Evolutionary conservation across 2,113 vertebrate species (phyloP), one percentile per base, ranked within the genome.

Genomic region (Silurus meridionalis): DNA sequence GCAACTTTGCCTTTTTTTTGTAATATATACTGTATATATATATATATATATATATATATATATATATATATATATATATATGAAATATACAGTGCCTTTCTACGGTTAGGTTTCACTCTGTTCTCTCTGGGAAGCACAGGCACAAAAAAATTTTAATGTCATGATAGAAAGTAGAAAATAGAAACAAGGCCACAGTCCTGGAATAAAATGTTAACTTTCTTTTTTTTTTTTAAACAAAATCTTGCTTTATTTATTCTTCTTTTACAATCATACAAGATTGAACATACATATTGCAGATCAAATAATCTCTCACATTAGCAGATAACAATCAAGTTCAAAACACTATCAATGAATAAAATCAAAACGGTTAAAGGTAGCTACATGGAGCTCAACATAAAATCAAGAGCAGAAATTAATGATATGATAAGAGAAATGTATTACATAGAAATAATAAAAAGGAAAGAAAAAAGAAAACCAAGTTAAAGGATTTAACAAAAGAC

Each of bases 211-310:
- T 6, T 28, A 69, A 15, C 37, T 37, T 2, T 37, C 28, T 37
- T 37, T 37, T 88, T 92, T 21, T 64, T 84, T 88, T 28, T 87
- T 86, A 78, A 71, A 91, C 84, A 92, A 91, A 90, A 91, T 93
- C 92, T 90, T 91, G 80, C 90, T 92, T 89, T 91, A 93, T 92
- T 91, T 6, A 63, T 85, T 92, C 5, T 80, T 80, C 17, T 88
- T 85, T 82, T 88, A 89, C 87, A 91, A 90, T 91, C 80, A 80
- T 89, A 83, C 88, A 89, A 85, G 79, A 88, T 86, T 87, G 80
- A 91, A 92, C 91, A 89, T 81, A 90, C 86, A 91, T 85, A 84
- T 90, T 88, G 87, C 57, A 77, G 50, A 89, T 84, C 85, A 87
- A 91, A 80, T 90, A 67, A 91, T 87, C 82, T 85, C 80, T 90